phyloP scores from a whole-genome alignment of 2,888 invertebrate genomes.

The Rhimphoctona megacephalus region DNA sequence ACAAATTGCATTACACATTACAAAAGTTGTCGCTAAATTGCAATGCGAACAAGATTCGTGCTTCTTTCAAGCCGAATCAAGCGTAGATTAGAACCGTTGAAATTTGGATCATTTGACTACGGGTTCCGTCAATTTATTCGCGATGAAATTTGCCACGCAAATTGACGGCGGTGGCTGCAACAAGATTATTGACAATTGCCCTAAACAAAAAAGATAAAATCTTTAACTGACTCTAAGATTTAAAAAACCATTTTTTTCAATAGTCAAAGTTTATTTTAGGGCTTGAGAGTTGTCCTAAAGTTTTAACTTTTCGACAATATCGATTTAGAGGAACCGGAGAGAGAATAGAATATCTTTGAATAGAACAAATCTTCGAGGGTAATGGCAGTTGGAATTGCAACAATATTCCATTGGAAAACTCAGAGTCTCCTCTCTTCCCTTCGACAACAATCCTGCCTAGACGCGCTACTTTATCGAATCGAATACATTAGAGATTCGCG shows the following conservation, averaged over 20 bases:
- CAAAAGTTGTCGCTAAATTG: conserved; percentile 30
- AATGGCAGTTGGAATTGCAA: conserved; percentile 10
- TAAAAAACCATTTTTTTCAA: no score
- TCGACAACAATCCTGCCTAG: neutral
- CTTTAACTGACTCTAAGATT: neutral
- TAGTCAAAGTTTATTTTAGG: neutral
- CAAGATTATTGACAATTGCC: neutral
- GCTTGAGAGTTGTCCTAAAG: neutral
- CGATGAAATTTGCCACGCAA: neutral
- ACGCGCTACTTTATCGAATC: conserved; percentile 50
- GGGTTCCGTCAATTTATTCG: neutral
- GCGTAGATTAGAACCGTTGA: neutral
- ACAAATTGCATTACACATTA: conserved; percentile 54
- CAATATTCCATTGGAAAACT: conserved; percentile 3
- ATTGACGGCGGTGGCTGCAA: neutral
- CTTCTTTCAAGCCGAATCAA: conserved; percentile 5
- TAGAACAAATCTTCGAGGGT: neutral
- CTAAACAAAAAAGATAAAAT: neutral
- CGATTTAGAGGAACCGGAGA: neutral
- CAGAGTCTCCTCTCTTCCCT: neutral
- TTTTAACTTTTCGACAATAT: conserved; percentile 5
- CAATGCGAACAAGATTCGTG: neutral
- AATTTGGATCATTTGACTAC: neutral
- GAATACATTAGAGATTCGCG: conserved; percentile 42
- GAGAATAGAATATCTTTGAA: neutral